Percentiles rank a stretch among this genome's conserved stretches.
Evolutionary conservation across 1,140 invertebrate genomes (phyloP).

Genomic region (Musca vetustissima): DNA sequence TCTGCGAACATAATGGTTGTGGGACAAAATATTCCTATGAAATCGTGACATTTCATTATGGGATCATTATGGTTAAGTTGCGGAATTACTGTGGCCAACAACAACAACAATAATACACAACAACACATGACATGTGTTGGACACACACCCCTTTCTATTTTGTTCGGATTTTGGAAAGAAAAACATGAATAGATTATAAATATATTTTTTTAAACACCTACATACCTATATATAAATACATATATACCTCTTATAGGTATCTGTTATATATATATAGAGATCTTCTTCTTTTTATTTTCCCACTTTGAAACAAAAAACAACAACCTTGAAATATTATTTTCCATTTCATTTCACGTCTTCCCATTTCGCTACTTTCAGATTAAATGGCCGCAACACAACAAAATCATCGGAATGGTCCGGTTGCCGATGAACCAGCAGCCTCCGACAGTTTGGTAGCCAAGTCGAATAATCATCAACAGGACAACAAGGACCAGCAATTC

Average conservation of each 20-base stretch:
- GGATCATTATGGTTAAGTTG: too few relatives aligned
- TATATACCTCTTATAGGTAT: background rate
- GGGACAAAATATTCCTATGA: too few relatives aligned
- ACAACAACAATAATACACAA: too few relatives aligned
- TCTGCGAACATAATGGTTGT: too few relatives aligned
- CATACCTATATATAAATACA: background rate
- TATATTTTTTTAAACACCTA: background rate
- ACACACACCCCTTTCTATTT: too few relatives aligned
- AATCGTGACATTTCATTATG: too few relatives aligned
- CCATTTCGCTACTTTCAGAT: slow-evolving; percentile 19
- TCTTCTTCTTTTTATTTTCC: background rate
- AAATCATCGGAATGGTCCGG: slow-evolving; percentile 9
- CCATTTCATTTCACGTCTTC: slow-evolving; percentile 13
- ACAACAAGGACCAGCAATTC: too few relatives aligned
- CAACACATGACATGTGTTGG: too few relatives aligned
- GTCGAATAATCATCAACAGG: slow-evolving; percentile 6
- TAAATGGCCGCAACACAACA: slow-evolving; percentile 27
- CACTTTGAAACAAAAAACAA: background rate
- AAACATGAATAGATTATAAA: background rate
- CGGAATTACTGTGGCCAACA: too few relatives aligned
- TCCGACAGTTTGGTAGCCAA: slow-evolving; percentile 21
- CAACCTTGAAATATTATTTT: background rate
- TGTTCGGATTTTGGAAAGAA: too few relatives aligned
- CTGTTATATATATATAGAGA: background rate
- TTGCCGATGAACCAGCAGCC: slow-evolving; percentile 24